Evolutionary conservation across 2,888 invertebrate species (phyloP), one percentile per base, ranked within the genome.

Genomic region (Trisateles emortualis): DNA sequence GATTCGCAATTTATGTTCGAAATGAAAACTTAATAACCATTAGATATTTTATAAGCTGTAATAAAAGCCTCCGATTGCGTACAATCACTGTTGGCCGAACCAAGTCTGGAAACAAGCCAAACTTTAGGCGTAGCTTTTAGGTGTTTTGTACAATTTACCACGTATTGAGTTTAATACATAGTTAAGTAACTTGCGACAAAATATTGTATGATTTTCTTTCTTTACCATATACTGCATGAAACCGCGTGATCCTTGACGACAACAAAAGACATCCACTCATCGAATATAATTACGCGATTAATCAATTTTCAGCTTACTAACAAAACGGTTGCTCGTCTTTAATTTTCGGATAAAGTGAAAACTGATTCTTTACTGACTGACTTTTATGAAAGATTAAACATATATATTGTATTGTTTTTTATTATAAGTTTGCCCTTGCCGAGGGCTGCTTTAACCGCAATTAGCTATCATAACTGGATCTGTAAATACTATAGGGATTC

Each of bases 51-150:
- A 13, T 26, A 3, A n/a, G 19, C n/a, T 29, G 38, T 29, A 43
- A 43, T 38, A 43, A 50, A 50, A 29, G 50, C 43, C 40, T 43
- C 50, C 43, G n/a, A 49, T 29, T 42, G 42, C 36, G 36, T 36
- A 38, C 43, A 50, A 50, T 50, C 36, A 38, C 50, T 38, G 50
- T 50, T 43, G 30, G 36, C 26, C 14, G 36, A 43, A 29, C 38
- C 4, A 29, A 29, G 43, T 8, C 43, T 50, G 50, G 43, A 33
- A 30, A 2, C 22, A 2, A n/a, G 50, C 50, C 50, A 50, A 49
- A 29, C 36, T 42, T 49, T 8, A 9, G 3, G 14, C 19, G 6
- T 3, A 10, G 30, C 30, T 41, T 32, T 32, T 22, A 13, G 11
- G 32, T 19, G n/a, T 44, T 38, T 38, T 35, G 35, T 16, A 2